Conservation (phyloP, 2,888 invertebrate species). For the Tiliacea citrago region DNA sequence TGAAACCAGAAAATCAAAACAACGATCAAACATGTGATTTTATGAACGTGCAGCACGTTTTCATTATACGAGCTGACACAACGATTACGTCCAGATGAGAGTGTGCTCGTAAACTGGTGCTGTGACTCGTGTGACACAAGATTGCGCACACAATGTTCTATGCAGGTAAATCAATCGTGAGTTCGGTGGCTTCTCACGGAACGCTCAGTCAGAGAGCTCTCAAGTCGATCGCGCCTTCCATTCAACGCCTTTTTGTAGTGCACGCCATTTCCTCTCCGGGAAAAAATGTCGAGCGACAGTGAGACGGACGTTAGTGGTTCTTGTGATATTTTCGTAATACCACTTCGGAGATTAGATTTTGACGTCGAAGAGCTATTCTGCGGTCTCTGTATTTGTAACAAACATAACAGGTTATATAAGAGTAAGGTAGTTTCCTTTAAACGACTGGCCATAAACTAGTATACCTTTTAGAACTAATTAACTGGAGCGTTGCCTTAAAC, state of each 20-base stretch:
- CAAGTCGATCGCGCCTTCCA: constrained; percentile 67
- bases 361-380: constrained; percentile 20
- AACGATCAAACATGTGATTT: constrained; percentile 26
- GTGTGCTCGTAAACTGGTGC: constrained; percentile 38
- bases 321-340: constrained; percentile 58
- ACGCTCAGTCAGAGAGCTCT: constrained; percentile 67
- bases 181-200: constrained; percentile 67
- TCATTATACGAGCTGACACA: constrained; percentile 32
- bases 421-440: constrained; percentile 14
- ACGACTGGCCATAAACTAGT: constrained; percentile 12
- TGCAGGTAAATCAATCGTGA: constrained; percentile 68
- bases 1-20: constrained; percentile 36
- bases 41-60: constrained; percentile 24
- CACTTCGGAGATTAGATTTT: constrained; percentile 55
- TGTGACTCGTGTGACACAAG: constrained; percentile 25
- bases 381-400: constrained; percentile 16
- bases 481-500: constrained; percentile 15
- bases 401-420: constrained; percentile 21
- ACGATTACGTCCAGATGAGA: constrained; percentile 43
- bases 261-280: constrained; percentile 70
- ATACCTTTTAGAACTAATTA: constrained; percentile 18
- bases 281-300: constrained; percentile 57
- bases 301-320: constrained; percentile 56
- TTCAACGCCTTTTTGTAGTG: constrained; percentile 64
- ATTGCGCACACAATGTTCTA: constrained; percentile 48